Percentiles rank a stretch among this genome's conserved stretches.
Evolutionary conservation across 2,113 vertebrate species (phyloP).

Genomic region (Ictalurus furcatus): DNA sequence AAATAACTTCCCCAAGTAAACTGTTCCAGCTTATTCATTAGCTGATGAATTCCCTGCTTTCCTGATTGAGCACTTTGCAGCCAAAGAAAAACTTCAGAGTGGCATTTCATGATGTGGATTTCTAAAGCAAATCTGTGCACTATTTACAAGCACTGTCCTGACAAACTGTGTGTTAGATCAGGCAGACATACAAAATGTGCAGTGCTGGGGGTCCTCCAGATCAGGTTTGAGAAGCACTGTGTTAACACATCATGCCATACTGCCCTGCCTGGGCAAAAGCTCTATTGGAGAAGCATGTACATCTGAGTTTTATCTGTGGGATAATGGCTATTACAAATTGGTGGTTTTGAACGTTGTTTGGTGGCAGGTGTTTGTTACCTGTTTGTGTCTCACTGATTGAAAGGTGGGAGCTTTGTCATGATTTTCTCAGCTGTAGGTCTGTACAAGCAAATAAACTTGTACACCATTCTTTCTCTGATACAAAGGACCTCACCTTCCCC

Average conservation of each 20-base stretch:
- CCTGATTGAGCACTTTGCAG: neutral
- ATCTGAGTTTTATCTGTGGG: neutral
- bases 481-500: conserved; percentile 63
- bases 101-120: neutral
- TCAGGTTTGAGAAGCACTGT: neutral
- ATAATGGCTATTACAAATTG: neutral
- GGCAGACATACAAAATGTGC: no score
- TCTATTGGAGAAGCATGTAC: neutral
- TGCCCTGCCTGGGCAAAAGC: neutral
- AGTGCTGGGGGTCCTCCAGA: no score
- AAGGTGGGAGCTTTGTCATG: conserved; percentile 43
- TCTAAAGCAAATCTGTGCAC: neutral
- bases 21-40: conserved; percentile 17
- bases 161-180: no score
- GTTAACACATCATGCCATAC: neutral
- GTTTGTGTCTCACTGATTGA: conserved; percentile 49
- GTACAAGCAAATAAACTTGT: conserved; percentile 43
- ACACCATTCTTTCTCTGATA: conserved; percentile 36
- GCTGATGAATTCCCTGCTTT: conserved; percentile 20
- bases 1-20: conserved; percentile 56
- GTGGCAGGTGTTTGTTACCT: neutral
- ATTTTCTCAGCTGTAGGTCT: conserved; percentile 40
- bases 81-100: neutral
- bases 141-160: neutral
- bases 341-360: neutral